Evolutionary conservation across 1,140 invertebrate genomes (phyloP), one percentile per base, ranked within the genome.

Genomic region (Trichoplusia ni): DNA sequence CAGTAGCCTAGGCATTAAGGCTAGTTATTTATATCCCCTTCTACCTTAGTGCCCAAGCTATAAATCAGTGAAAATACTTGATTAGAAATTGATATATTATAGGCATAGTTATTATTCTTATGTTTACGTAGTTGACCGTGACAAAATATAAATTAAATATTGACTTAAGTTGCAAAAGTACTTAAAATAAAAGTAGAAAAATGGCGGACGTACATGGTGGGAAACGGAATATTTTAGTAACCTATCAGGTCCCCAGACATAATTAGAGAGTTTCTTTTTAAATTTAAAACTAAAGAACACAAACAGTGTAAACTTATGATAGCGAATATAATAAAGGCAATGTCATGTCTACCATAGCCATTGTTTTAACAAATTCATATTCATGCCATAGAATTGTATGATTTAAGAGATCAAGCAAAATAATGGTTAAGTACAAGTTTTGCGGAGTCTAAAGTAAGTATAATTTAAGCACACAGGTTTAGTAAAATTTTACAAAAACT

Each of bases 151-250:
- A n/a, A n/a, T n/a, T n/a, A n/a, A n/a, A n/a, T n/a, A n/a, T n/a
- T n/a, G n/a, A n/a, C n/a, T n/a, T n/a, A n/a, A n/a, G n/a, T n/a
- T n/a, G n/a, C n/a, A n/a, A n/a, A 49, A 16, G 8, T 40, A 18
- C 23, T 21, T 27, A 31, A 29, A 16, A 23, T 9, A 27, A 42
- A 56, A n/a, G n/a, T 23, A 25, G 19, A 33, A 49, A 35, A 35
- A 11, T 47, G 56, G 27, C 11, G 29, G 38, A 62, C 14, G 29
- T n/a, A 25, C 46, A 35, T 46, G 59, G 60, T 64, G 46, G 54
- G 60, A 53, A 23, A 31, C 64, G 66, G 60, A 68, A 68, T 68
- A 63, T 38, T 56, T 35, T 27, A 60, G 54, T 64, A 64, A 51
- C 59, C 9, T 4, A 13, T 68, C 66, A 68, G 66, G 66, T 68